Base-by-base conservation (phyloP, 2,797 vertebrate genomes). In the Cygnus olor region DNA sequence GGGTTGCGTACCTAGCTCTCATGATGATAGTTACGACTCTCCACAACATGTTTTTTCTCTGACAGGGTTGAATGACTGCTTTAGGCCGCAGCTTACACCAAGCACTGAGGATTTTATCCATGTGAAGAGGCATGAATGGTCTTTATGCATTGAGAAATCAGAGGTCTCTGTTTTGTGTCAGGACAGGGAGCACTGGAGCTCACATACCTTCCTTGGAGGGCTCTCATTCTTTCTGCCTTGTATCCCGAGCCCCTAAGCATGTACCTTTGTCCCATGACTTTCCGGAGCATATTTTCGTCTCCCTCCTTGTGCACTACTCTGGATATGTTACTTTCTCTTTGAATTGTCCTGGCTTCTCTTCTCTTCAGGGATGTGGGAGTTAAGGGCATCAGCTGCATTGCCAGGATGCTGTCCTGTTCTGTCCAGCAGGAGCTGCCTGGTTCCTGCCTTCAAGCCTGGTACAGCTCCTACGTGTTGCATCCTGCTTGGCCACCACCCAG, bases 381-480 rank as follows among this genome's bases (percentile, higher is more conserved):
- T 38, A 27, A 77, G 36, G 27, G 22, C 44, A 78, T 58, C 49
- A 58, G n/a, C 66, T 73, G 44, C 42, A 56, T n/a, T 81, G 30
- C n/a, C 63, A 44, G 32, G 82, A 16, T 79, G 56, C 45, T 83
- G 45, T 57, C 28, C 21, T 0, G 0, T 38, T 74, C 65, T 16
- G 21, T 44, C 60, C 36, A 51, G 61, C 60, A 57, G 44, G 51
- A 66, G 45, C 63, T 78, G 40, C 53, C 63, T 51, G 32, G 18
- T 32, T 74, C 34, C 45, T 74, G 34, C 51, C 36, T 70, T 58
- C 49, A 44, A 66, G 44, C 54, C 36, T 66, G 22, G 68, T n/a
- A 10, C 9, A 63, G 56, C 19, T 68, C 21, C 49, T 25, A 3
- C 1, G 0, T 1, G 1, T 58, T 28, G 34, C 56, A 47, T 49